A percentile compares a stretch with the other conserved stretches of the same genome.
phyloP scores from a whole-genome alignment of 2,888 invertebrate species.

The Coronaproctus castanopsis region DNA sequence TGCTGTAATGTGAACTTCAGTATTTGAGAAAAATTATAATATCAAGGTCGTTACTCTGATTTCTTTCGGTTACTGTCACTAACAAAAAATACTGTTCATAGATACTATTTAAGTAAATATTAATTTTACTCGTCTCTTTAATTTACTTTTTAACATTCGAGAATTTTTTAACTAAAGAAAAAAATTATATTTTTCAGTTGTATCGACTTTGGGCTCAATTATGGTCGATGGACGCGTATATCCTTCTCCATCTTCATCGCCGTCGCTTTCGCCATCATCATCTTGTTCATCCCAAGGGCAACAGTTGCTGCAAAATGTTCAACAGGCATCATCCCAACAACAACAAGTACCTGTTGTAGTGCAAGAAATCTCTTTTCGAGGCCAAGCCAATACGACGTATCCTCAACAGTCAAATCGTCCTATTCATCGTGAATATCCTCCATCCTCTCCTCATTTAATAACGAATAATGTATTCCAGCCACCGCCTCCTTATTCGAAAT shows the following conservation, averaged over 20 bases:
- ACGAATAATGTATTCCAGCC: not conserved
- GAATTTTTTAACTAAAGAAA: too few species aligned
- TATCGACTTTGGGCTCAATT: conserved; percentile 56
- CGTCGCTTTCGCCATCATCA: not conserved
- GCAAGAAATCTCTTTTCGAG: not conserved
- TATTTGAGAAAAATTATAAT: too few species aligned
- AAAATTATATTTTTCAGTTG: too few species aligned
- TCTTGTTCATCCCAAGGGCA: not conserved
- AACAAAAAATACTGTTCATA: too few species aligned
- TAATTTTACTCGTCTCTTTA: too few species aligned
- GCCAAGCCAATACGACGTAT: not conserved
- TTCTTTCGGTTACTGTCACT: too few species aligned
- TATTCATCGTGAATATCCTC: not conserved
- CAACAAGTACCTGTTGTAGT: not conserved
- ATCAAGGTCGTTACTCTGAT: too few species aligned
- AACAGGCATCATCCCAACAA: not conserved
- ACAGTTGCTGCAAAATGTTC: not conserved
- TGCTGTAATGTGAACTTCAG: too few species aligned
- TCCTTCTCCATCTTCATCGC: conserved; percentile 25
- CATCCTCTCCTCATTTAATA: not conserved
- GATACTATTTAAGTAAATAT: too few species aligned
- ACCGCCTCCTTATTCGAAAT: not conserved
- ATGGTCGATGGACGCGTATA: conserved; percentile 67
- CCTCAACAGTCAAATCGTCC: not conserved
- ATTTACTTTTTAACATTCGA: too few species aligned